Conservation (phyloP, 2,797 vertebrate genomes). For the Tauraco hartlaubi region DNA sequence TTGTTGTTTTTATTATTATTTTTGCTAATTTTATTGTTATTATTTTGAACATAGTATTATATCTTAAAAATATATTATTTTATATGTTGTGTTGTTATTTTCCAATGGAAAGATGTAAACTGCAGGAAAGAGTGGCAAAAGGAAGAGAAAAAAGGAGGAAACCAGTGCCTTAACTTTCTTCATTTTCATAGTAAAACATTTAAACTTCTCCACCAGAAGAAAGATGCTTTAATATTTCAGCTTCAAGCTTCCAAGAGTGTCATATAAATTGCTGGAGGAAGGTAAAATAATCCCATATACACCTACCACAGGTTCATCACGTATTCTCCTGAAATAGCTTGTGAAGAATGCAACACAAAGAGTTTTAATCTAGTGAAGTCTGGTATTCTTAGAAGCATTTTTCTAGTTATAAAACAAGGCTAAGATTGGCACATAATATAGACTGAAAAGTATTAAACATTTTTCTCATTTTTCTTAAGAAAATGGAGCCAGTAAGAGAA, state of each 20-base stretch:
- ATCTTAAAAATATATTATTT: background rate
- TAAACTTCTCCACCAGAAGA: background rate
- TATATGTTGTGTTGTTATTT: background rate
- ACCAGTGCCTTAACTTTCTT: background rate
- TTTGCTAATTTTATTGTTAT: background rate
- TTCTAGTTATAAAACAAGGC: background rate
- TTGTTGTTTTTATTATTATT: background rate
- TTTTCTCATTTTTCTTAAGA: background rate
- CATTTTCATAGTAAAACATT: background rate
- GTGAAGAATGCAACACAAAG: background rate
- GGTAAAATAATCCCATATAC: background rate
- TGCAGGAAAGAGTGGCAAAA: background rate
- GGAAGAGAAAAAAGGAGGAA: background rate
- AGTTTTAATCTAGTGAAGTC: background rate
- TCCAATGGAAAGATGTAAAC: background rate
- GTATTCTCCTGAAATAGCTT: background rate
- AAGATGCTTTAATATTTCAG: background rate
- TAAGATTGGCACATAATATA: background rate
- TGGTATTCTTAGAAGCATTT: background rate
- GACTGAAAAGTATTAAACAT: background rate
- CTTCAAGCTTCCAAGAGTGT: background rate
- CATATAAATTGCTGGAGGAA: background rate
- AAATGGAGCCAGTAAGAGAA: background rate
- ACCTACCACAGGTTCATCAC: background rate
- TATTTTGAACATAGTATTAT: too few species aligned